These are phyloP conservation scores for Pilophorus perplexus DNA, from an alignment of 2,888 invertebrate species.

Conservation along the genomic window DNA sequence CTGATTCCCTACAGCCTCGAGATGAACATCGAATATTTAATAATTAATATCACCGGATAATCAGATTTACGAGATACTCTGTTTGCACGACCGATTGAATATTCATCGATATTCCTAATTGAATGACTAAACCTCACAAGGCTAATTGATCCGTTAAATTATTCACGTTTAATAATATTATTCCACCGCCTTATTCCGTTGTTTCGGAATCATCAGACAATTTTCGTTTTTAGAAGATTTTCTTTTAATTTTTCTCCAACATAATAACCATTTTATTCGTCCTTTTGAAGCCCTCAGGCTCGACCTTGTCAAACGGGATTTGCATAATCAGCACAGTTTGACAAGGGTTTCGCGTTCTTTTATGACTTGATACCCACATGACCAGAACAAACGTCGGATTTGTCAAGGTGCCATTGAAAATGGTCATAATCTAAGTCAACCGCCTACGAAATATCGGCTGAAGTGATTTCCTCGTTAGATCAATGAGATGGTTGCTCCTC, in stretches of 20 bases:
- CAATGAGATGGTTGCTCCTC: too few species aligned
- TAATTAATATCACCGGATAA: neutral
- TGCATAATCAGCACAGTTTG: neutral
- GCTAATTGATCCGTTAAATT: neutral
- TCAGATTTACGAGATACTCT: neutral
- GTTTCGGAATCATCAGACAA: too few species aligned
- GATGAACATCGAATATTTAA: neutral
- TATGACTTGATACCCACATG: neutral
- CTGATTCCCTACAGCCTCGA: too few species aligned
- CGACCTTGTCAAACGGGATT: conserved; percentile 6
- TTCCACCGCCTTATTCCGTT: too few species aligned
- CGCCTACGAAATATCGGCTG: too few species aligned
- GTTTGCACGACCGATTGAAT: neutral
- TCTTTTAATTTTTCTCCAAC: neutral
- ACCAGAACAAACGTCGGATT: too few species aligned
- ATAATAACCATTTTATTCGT: neutral
- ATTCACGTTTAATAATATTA: neutral
- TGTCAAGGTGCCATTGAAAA: too few species aligned
- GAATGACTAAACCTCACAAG: neutral
- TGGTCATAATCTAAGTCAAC: too few species aligned
- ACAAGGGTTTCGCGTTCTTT: neutral
- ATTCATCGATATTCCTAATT: neutral
- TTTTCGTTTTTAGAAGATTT: too few species aligned
- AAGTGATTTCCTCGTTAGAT: too few species aligned
- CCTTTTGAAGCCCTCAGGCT: neutral